Percentiles rank a stretch among this genome's conserved stretches.
These are phyloP conservation scores for Patella pellucida DNA, from an alignment of 2,888 invertebrate genomes.

Conservation along the genomic window DNA sequence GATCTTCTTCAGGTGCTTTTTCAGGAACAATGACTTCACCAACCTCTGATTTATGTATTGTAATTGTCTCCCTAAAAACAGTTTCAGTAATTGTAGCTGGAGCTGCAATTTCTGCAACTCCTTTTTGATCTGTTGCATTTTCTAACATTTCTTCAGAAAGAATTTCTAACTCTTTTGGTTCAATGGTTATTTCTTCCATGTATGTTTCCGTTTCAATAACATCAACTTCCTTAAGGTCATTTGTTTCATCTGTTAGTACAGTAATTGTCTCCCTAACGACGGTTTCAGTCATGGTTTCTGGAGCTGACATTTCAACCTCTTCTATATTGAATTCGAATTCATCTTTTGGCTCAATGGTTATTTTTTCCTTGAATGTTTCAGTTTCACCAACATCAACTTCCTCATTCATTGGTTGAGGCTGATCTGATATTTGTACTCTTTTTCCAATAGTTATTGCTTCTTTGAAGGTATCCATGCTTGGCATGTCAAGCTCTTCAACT, in stretches of 20 bases:
- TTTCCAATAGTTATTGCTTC: neutral
- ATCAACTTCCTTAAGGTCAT: neutral
- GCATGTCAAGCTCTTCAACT: neutral
- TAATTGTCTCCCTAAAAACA: no score
- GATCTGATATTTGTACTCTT: conserved; percentile 13
- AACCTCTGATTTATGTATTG: no score
- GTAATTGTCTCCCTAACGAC: neutral
- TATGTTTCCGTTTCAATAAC: neutral
- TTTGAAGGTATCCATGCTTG: neutral
- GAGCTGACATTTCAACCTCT: neutral
- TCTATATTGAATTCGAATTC: neutral
- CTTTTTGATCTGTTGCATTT: no score
- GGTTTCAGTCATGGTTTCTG: conserved; percentile 11
- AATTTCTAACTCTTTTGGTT: neutral
- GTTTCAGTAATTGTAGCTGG: no score
- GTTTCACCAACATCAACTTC: conserved; percentile 27
- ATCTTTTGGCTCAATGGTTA: conserved; percentile 4
- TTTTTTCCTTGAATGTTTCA: neutral
- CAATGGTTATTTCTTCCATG: neutral
- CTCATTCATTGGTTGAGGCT: conserved; percentile 7
- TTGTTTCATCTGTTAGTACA: neutral
- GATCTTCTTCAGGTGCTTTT: conserved; percentile 27
- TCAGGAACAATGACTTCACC: neutral
- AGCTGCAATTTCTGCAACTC: no score
- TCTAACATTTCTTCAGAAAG: no score